These are phyloP conservation scores for Calliphora vomitoria DNA, from an alignment of 2,888 invertebrate species.

Conservation along the genomic window DNA sequence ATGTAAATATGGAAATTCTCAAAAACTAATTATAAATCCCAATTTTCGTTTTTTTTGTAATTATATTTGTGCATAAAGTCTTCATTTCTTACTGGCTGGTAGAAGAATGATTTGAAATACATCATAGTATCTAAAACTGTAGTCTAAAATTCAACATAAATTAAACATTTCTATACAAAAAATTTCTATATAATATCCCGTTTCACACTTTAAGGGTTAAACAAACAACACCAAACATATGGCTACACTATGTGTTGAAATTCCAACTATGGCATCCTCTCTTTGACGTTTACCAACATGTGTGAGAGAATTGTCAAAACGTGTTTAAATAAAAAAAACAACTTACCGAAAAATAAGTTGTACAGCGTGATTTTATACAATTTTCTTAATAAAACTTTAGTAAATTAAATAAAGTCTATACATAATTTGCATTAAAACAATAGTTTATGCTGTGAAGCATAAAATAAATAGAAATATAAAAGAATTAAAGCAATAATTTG, in stretches of 20 bases:
- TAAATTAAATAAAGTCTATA: conserved; percentile 45
- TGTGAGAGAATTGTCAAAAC: conserved; percentile 67
- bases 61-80: too few species aligned
- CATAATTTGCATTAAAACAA: neutral
- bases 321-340: conserved; percentile 57
- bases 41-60: too few species aligned
- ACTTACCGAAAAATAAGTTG: conserved; percentile 1
- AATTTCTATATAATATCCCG: too few species aligned
- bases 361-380: conserved; percentile 47
- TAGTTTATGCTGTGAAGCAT: conserved; percentile 8
- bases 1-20: too few species aligned
- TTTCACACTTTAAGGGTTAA: conserved; percentile 2
- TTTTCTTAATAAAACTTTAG: conserved; percentile 8
- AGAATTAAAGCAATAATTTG: neutral
- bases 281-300: conserved; percentile 50
- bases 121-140: too few species aligned
- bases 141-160: too few species aligned
- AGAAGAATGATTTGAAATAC: too few species aligned
- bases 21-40: too few species aligned
- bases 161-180: too few species aligned
- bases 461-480: neutral
- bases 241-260: neutral
- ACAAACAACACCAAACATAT: neutral
- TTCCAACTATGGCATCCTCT: neutral
- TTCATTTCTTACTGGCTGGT: too few species aligned